phyloP scores from a whole-genome alignment of 2,113 vertebrate species.

The Sarotherodon lohbergeri region DNA sequence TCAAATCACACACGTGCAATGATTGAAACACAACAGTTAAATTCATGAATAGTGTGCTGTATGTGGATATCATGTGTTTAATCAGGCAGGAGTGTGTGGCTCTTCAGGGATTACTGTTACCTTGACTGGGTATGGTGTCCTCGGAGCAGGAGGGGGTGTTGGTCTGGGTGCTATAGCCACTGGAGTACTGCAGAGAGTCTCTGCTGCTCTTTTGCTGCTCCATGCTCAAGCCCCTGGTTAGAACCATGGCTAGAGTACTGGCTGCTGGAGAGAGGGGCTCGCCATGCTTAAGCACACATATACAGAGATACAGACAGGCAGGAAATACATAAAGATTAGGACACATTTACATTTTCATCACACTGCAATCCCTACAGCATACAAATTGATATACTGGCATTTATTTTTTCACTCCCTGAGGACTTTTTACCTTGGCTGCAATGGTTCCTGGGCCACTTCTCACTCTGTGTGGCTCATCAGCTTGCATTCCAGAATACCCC shows the following conservation, averaged over 20 bases:
- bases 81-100: not conserved
- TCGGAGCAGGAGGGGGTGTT: constrained; percentile 96
- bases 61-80: not conserved
- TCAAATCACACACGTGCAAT: not conserved
- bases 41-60: not conserved
- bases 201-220: constrained; percentile 98
- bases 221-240: constrained; percentile 89
- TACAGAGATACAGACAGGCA: not conserved
- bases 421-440: constrained; percentile 78
- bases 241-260: constrained; percentile 91
- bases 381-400: not conserved
- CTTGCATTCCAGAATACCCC: constrained; percentile 60
- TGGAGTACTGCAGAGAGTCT: constrained; percentile 94
- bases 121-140: constrained; percentile 98
- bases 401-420: not conserved
- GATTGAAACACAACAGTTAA: not conserved
- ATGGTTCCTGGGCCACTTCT: constrained; percentile 79
- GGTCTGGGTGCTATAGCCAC: constrained; percentile 95
- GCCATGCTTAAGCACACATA: constrained; percentile 73
- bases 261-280: constrained; percentile 89
- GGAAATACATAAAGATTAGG: constrained; percentile 8
- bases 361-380: not conserved
- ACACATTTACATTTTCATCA: not conserved
- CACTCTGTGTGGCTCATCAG: constrained; percentile 76
- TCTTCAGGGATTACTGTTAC: constrained; percentile 53